These are phyloP conservation scores for Andrena bucephala DNA, from an alignment of 2,888 invertebrate genomes.

Conservation along the genomic window DNA sequence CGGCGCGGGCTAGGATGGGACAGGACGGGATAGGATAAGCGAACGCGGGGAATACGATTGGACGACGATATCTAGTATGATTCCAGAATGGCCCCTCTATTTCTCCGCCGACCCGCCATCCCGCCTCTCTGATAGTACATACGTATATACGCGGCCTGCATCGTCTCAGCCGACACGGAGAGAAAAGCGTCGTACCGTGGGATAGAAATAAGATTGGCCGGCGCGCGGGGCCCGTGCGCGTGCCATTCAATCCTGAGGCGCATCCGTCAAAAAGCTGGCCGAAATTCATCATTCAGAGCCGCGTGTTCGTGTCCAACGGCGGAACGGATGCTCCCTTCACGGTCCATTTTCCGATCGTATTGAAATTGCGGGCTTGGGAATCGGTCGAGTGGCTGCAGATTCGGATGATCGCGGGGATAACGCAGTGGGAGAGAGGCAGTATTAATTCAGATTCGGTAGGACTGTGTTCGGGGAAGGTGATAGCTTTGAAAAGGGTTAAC, in stretches of 20 bases:
- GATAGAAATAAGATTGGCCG: constrained; percentile 69
- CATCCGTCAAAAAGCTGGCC: constrained; percentile 46
- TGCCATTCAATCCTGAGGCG: constrained; percentile 59
- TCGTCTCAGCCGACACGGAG: constrained; percentile 41
- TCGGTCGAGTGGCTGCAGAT: not conserved
- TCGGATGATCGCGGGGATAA: not conserved
- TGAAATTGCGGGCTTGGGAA: constrained; percentile 20
- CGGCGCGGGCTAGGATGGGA: constrained; percentile 54
- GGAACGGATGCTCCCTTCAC: constrained; percentile 17
- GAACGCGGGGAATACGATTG: constrained; percentile 74
- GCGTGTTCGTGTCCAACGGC: constrained; percentile 36
- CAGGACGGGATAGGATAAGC: constrained; percentile 74
- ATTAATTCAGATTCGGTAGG: too few species aligned
- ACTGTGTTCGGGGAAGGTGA: too few species aligned
- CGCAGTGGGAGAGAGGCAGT: too few species aligned
- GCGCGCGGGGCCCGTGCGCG: constrained; percentile 34
- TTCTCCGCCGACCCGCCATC: constrained; percentile 53
- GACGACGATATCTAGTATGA: constrained; percentile 75
- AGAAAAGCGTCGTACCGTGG: constrained; percentile 46
- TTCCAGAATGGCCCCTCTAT: constrained; percentile 70
- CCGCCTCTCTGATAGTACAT: constrained; percentile 54
- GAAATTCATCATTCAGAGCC: constrained; percentile 32
- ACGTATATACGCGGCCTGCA: constrained; percentile 64
- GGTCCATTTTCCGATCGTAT: constrained; percentile 31
- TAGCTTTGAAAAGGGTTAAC: too few species aligned